These are phyloP conservation scores for Rhabdophis nuchalis DNA, from an alignment of 2,797 vertebrate species.

Conservation along the genomic window DNA sequence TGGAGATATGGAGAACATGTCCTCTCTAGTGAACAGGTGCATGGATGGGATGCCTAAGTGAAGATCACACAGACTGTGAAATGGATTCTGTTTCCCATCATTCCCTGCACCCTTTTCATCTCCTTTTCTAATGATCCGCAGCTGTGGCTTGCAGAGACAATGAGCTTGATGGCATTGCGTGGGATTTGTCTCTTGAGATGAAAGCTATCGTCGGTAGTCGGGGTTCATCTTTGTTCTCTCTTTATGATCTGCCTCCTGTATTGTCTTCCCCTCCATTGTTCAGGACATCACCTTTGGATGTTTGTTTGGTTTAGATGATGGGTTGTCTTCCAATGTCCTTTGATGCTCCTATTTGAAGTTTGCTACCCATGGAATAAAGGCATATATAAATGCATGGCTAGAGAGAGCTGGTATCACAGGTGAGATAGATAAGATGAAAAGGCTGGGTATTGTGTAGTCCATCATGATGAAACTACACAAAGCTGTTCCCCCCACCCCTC, in stretches of 20 bases:
- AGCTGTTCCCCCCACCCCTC: not conserved
- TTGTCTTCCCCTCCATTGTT: conserved; percentile 29
- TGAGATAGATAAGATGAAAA: not conserved
- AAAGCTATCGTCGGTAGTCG: conserved; percentile 35
- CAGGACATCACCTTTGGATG: conserved; percentile 34
- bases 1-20: conserved; percentile 21
- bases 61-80: conserved; percentile 47
- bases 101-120: conserved; percentile 59
- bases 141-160: conserved; percentile 66
- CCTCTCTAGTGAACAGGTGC: conserved; percentile 55
- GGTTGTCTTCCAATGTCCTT: conserved; percentile 11
- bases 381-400: not conserved
- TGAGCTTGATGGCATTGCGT: conserved; percentile 56
- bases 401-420: not conserved
- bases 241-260: conserved; percentile 29
- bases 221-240: conserved; percentile 45
- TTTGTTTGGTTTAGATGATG: conserved; percentile 38
- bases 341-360: conserved; percentile 25
- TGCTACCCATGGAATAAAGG: not conserved
- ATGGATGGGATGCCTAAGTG: conserved; percentile 53
- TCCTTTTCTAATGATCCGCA: conserved; percentile 58
- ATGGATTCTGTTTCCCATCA: conserved; percentile 48
- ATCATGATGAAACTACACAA: not conserved
- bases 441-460: not conserved
- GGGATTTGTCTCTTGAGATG: conserved; percentile 53